A percentile compares a stretch with the other conserved stretches of the same genome.
Conservation (phyloP, 2,113 vertebrate species). For the Eidolon helvum region DNA sequence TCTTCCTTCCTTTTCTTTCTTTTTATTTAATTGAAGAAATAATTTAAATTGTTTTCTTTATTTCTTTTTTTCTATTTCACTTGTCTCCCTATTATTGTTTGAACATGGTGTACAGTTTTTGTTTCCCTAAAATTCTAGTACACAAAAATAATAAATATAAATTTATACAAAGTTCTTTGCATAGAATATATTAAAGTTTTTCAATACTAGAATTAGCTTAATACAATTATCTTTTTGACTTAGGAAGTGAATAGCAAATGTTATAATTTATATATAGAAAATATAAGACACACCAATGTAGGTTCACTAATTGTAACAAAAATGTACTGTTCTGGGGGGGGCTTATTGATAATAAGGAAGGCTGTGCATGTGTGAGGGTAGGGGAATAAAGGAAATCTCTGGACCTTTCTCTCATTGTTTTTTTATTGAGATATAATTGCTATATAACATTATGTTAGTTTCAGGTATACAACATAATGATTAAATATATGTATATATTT, state of each 20-base stretch:
- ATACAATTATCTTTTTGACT: neutral
- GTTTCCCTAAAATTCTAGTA: neutral
- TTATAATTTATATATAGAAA: neutral
- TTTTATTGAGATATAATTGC: neutral
- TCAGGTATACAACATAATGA: neutral
- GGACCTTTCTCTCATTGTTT: neutral
- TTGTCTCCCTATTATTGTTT: neutral
- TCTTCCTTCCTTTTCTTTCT: too few relatives aligned
- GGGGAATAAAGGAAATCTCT: neutral
- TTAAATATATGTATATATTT: neutral
- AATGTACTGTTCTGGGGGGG: neutral
- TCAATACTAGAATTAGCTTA: neutral
- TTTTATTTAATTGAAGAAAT: too few relatives aligned
- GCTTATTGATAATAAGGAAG: neutral
- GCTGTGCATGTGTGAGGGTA: neutral
- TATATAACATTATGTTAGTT: neutral
- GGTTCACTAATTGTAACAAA: neutral
- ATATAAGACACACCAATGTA: neutral
- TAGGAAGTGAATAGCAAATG: neutral
- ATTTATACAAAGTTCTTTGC: neutral
- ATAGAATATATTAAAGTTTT: neutral
- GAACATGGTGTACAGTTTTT: neutral
- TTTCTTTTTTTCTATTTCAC: neutral
- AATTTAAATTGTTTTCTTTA: too few relatives aligned
- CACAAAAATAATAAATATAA: neutral